These are phyloP conservation scores for Nannobrachium achirus DNA, from an alignment of 2,113 vertebrate genomes.

Conservation along the genomic window DNA sequence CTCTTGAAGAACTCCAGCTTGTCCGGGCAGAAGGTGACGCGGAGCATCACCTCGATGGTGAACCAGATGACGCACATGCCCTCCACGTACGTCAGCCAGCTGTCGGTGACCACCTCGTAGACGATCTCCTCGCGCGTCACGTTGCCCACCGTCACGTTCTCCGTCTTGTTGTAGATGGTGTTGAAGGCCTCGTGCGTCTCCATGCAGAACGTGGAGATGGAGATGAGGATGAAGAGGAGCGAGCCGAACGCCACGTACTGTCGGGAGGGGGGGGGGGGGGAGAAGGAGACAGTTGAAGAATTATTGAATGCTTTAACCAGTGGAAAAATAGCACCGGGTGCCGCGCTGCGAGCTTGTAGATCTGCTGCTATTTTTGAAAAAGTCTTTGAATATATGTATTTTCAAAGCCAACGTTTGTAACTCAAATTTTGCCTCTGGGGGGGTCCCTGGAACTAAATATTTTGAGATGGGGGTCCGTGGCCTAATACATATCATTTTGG, in stretches of 20 bases:
- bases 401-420: too few relatives aligned
- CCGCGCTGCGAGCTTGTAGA: too few relatives aligned
- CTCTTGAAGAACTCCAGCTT: slow-evolving; percentile 94
- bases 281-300: too few relatives aligned
- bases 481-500: too few relatives aligned
- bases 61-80: slow-evolving; percentile 98
- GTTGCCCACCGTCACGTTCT: slow-evolving; percentile 84
- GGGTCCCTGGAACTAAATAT: too few relatives aligned
- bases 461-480: too few relatives aligned
- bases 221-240: slow-evolving; percentile 95
- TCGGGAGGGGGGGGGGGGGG: slow-evolving; percentile 19
- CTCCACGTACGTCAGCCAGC: slow-evolving; percentile 94
- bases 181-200: slow-evolving; percentile 98
- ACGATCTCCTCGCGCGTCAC: slow-evolving; percentile 83
- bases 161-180: slow-evolving; percentile 89
- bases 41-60: slow-evolving; percentile 93
- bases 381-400: too few relatives aligned
- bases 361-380: too few relatives aligned
- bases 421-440: too few relatives aligned
- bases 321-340: too few relatives aligned
- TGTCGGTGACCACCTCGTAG: slow-evolving; percentile 91
- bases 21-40: slow-evolving; percentile 93
- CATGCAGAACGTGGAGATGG: slow-evolving; percentile 99
- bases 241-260: slow-evolving; percentile 92
- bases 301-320: too few relatives aligned